Conservation (phyloP, 2,888 invertebrate genomes). For the Acleris laterana region DNA sequence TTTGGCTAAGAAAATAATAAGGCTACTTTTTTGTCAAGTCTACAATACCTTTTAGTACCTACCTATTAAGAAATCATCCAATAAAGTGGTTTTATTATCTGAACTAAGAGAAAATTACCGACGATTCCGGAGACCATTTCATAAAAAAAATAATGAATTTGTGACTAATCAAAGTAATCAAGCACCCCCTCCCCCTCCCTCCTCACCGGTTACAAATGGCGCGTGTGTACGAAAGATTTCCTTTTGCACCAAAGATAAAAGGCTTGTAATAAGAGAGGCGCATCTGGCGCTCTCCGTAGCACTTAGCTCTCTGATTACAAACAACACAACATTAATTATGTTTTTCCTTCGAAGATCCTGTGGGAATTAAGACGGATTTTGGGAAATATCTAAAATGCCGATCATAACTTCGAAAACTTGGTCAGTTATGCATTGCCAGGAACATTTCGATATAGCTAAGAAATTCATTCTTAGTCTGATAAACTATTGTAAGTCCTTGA, state of each 20-base stretch:
- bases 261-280: conserved; percentile 42
- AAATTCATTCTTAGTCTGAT: neutral
- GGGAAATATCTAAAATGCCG: neutral
- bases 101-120: too few relatives aligned
- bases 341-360: conserved; percentile 70
- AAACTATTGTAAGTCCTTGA: neutral
- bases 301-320: conserved; percentile 74
- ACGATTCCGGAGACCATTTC: too few relatives aligned
- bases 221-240: conserved; percentile 49
- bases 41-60: too few relatives aligned
- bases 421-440: neutral
- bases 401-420: neutral
- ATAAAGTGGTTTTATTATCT: too few relatives aligned
- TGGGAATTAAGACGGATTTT: conserved; percentile 48
- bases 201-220: conserved; percentile 40
- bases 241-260: conserved; percentile 51
- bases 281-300: conserved; percentile 59
- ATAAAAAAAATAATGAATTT: conserved; percentile 12
- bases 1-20: too few relatives aligned
- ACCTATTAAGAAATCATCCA: too few relatives aligned
- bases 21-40: too few relatives aligned
- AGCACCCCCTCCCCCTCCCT: neutral
- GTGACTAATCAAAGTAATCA: conserved; percentile 37
- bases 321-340: conserved; percentile 77
- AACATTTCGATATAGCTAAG: neutral